Base-by-base conservation (phyloP, 2,888 invertebrate species). In the Hecatera dysodea region DNA sequence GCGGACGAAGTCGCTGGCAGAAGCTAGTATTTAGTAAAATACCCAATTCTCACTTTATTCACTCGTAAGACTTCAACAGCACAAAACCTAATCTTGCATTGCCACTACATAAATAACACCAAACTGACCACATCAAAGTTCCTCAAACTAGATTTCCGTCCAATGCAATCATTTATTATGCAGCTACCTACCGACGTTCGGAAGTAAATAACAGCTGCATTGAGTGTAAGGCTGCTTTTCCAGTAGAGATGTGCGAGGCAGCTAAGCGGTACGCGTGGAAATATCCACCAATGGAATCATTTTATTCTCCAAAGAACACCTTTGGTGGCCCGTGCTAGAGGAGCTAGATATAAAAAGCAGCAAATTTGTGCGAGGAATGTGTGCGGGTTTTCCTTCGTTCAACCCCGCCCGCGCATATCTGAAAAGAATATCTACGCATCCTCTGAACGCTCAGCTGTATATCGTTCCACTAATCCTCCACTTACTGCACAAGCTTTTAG, bases 151-250 rank as follows among this genome's bases (percentile, higher is more conserved):
- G 65, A 65, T 66, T 57, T 24, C 48, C 48, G 50, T 57, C 48
- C 63, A 55, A 52, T 72, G 50, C 72, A 67, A 59, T 67, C 42
- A 46, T 72, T 63, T 72, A 68, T 81, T 63, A 81, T 72, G 65
- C 60, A 81, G 29, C 52, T 39, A 8, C 55, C 68, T 17, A 62
- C 60, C 8, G 42, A 36, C 42, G 36, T 42, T 52, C 17, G 42
- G 65, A 64, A 66, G 61, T 72, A 74, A 83, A 83, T 82, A 82
- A 73, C 64, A 48, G 36, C 48, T 67, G 66, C 59, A 67, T 59
- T 33, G 36, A 17, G 17, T 50, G 29, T 57, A 56, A 56, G 22
- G 56, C 8, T 22, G 56, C 36, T 22, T 36, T 56, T 22, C 22
- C 22, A 56, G 15, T 3, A 22, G 15, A 36, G 9, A n/a, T 53